Percentiles rank a stretch among this genome's conserved stretches.
Conservation (phyloP, 2,113 vertebrate genomes). For the Ranitomeya variabilis region DNA sequence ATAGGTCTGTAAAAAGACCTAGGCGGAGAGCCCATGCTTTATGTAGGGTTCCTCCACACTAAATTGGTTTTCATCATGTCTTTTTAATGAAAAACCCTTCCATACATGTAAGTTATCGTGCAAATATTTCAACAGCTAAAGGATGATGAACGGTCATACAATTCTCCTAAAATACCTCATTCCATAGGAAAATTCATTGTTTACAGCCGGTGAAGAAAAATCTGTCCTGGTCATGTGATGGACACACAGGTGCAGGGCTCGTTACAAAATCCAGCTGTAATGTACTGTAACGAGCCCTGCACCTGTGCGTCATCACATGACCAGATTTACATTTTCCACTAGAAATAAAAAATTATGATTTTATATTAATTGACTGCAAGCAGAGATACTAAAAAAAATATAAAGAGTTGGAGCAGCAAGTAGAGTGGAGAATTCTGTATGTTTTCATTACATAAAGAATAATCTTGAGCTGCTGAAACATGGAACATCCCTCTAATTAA, state of each 20-base stretch:
- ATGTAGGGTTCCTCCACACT: background rate
- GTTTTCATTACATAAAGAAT: background rate
- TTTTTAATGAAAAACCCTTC: background rate
- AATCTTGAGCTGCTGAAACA: too few relatives aligned
- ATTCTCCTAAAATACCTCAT: background rate
- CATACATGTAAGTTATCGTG: background rate
- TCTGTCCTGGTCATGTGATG: background rate
- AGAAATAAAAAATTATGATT: background rate
- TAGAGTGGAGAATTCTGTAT: background rate
- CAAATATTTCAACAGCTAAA: background rate
- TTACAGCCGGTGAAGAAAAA: background rate
- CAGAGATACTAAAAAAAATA: background rate
- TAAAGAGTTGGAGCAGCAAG: background rate
- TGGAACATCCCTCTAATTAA: too few relatives aligned
- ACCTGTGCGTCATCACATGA: too few relatives aligned
- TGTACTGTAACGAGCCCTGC: too few relatives aligned
- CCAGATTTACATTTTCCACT: background rate
- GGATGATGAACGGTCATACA: background rate
- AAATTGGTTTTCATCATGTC: background rate
- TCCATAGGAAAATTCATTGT: background rate
- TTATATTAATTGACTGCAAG: background rate
- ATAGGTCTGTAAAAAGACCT: background rate
- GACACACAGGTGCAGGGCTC: background rate
- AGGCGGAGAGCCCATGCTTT: background rate
- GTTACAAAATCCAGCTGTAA: background rate